Evolutionary conservation across 92 coral and sea anemone species (phyloP).

Genomic region (Porites evermanni): DNA sequence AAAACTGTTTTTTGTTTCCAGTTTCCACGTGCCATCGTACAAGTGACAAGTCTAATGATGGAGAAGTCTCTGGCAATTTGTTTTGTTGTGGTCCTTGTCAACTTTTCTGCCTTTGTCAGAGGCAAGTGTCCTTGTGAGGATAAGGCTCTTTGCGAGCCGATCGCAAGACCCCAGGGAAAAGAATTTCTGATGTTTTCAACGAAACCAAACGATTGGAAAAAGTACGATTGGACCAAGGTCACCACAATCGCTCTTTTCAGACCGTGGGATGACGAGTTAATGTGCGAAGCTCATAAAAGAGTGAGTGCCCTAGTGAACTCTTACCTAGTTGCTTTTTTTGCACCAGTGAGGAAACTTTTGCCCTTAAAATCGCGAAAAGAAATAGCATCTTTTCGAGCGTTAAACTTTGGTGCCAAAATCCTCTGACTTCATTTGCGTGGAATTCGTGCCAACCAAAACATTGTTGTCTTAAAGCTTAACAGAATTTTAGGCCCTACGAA

Average conservation of each 20-base stretch:
- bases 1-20: background rate
- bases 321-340: too few species aligned
- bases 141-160: slow-evolving; percentile 76
- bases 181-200: slow-evolving; percentile 92
- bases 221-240: slow-evolving; percentile 89
- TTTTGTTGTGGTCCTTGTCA: background rate
- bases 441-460: slow-evolving; percentile 29
- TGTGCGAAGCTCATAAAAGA: slow-evolving; percentile 93
- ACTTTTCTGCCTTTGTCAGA: background rate
- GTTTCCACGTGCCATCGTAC: background rate
- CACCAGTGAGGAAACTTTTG: background rate
- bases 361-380: background rate
- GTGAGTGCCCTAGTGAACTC: slow-evolving; percentile 39
- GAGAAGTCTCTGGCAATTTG: background rate
- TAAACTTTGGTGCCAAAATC: background rate
- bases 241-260: slow-evolving; percentile 93
- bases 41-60: background rate
- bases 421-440: slow-evolving; percentile 53
- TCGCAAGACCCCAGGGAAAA: slow-evolving; percentile 82
- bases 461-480: background rate
- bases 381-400: background rate
- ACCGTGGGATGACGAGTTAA: slow-evolving; percentile 94
- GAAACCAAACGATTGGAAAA: slow-evolving; percentile 82
- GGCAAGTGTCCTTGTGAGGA: slow-evolving; percentile 89
- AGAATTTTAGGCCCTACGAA: background rate